Evolutionary conservation across 2,888 invertebrate genomes (phyloP).

Genomic region (Helicoverpa assulta): DNA sequence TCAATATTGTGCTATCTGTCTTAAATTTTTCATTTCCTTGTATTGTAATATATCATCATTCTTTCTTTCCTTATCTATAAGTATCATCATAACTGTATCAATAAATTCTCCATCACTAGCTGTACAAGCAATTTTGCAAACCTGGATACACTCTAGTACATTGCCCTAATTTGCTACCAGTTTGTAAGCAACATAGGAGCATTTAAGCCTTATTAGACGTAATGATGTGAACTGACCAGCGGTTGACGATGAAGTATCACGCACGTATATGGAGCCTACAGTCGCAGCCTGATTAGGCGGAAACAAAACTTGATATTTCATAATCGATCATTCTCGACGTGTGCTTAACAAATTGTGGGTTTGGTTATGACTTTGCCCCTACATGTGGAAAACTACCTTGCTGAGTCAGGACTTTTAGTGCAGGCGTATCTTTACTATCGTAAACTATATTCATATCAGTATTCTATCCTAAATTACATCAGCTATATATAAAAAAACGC

Average conservation of each 20-base stretch:
- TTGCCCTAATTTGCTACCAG: slow-evolving; percentile 22
- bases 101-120: neutral
- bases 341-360: slow-evolving; percentile 14
- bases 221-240: slow-evolving; percentile 46
- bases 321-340: slow-evolving; percentile 44
- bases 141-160: neutral
- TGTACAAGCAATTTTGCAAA: slow-evolving; percentile 5
- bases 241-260: slow-evolving; percentile 40
- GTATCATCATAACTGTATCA: neutral
- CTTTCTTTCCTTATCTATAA: neutral
- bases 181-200: slow-evolving; percentile 24
- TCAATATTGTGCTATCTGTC: too few relatives aligned
- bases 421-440: too few relatives aligned
- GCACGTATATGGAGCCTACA: slow-evolving; percentile 46
- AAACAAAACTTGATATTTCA: slow-evolving; percentile 43
- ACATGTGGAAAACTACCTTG: neutral
- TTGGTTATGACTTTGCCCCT: slow-evolving; percentile 5
- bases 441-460: too few relatives aligned
- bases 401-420: neutral
- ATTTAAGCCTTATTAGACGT: slow-evolving; percentile 47
- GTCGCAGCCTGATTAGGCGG: slow-evolving; percentile 36
- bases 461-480: slow-evolving; percentile 3
- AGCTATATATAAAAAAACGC: slow-evolving; percentile 6
- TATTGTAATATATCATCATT: neutral
- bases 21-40: neutral